Evolutionary conservation across 2,888 invertebrate genomes (phyloP), one percentile per base, ranked within the genome.

Genomic region (Acanthosoma haemorrhoidale): DNA sequence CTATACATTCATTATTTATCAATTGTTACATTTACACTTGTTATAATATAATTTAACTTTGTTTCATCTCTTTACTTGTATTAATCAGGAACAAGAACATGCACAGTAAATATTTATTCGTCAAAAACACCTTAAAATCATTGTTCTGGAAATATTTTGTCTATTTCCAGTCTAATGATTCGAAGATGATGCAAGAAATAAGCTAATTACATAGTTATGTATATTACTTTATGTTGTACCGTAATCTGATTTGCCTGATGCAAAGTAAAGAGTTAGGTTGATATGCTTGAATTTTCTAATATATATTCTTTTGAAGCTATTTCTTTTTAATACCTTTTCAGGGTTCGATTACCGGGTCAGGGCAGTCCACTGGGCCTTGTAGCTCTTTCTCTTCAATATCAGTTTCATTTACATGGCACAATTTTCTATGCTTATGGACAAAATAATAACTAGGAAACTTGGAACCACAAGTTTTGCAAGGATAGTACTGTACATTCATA

Each of bases 361-460:
- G 32, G 16, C 31, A 41, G 13, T 68, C 64, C 39, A 31, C 41
- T 16, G 32, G 15, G 32, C 11, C 64, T 29, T 72, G 67, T 5
- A 66, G 51, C 32, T 57, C 16, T 63, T 69, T 60, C 11, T 51
- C 72, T n/a, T 71, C 72, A n/a, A 41, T 51, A 4, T 72, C 66
- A 63, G 15, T 66, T 73, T 87, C 87, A 66, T 87, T 87, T 0
- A 88, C 87, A 78, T 94, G 94, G 77, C 93, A 93, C 77, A 89
- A 81, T 81, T 93, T 93, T 67, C 92, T 83, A 79, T 94, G 94
- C 78, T 94, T 94, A 79, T 94, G 73, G 38, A 75, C 75, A 82
- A 94, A 94, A 81, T 94, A 94, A 79, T 94, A 94, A 75, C 92
- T 93, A 1, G 94, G 94, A 79, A 94, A 94, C 80, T 94, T 94